These are phyloP conservation scores for Eurypyga helias DNA, from an alignment of 2,113 vertebrate genomes.

Conservation along the genomic window DNA sequence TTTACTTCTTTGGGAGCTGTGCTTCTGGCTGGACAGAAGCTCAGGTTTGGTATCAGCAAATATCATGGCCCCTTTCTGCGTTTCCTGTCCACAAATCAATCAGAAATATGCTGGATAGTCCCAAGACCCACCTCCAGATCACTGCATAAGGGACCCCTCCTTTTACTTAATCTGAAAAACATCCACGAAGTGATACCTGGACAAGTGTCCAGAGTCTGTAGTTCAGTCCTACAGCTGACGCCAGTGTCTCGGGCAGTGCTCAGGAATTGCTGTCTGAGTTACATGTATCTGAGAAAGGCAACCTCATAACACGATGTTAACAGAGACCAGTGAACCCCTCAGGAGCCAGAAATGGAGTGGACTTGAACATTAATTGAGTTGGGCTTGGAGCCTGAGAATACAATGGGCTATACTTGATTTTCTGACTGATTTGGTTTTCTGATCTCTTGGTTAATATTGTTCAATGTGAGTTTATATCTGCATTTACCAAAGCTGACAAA, in stretches of 20 bases:
- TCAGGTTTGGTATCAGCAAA: not conserved
- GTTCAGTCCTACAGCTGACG: not conserved
- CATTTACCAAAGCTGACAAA: not conserved
- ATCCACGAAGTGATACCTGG: not conserved
- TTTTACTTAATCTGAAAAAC: not conserved
- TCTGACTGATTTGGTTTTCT: not conserved
- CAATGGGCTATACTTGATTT: not conserved
- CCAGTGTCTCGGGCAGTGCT: not conserved
- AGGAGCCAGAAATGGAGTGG: not conserved
- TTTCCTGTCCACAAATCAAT: not conserved
- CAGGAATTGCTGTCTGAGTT: not conserved
- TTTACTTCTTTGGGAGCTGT: not conserved
- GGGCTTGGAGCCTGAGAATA: not conserved
- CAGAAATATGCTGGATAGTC: not conserved
- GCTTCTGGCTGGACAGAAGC: not conserved
- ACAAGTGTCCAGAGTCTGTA: not conserved
- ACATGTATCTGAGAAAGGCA: not conserved
- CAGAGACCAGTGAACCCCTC: not conserved
- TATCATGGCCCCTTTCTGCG: not conserved
- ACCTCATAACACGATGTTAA: not conserved
- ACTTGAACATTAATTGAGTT: not conserved
- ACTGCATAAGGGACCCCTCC: not conserved
- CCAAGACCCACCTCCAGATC: not conserved
- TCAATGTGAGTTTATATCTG: not conserved
- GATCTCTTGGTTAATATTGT: not conserved